Evolutionary conservation across 1,140 invertebrate species (phyloP), one percentile per base, ranked within the genome.

Genomic region (Drosophila pachea): DNA sequence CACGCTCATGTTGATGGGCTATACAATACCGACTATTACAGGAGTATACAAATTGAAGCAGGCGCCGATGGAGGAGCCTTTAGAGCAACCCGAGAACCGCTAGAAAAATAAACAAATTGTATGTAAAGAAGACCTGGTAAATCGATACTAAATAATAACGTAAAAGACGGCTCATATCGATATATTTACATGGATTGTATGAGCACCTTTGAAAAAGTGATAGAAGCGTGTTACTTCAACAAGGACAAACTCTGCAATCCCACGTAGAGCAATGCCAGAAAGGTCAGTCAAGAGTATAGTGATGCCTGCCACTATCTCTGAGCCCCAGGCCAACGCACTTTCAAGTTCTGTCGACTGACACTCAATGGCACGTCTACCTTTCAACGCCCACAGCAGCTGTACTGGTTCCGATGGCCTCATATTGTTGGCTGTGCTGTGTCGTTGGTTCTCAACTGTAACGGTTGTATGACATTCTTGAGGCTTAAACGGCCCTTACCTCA

Each of bases 321-420:
- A 63, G 66, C 35, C 63, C 40, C 50, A 68, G 60, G 52, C 50
- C 66, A 68, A 68, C 66, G 66, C 50, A 68, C 66, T 68, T 53
- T 68, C 43, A 48, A 68, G 60, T 29, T 40, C 32, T 62, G 54
- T 52, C 58, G 68, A 52, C 52, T 49, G 56, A 14, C 61, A 60
- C 61, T 72, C 68, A 67, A 67, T 67, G 45, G 53, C 63, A 76
- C 59, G 42, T 61, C 56, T 45, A 71, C 53, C 29, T 38, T 45
- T 43, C 52, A 9, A 45, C 48, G 9, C 33, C 32, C 12, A 48
- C 8, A 36, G 38, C 47, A 32, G 49, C 33, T 12, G 31, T 47
- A 9, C 45, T 45, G 43, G 5, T 16, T 4, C 2, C 3, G 49
- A 5, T 5, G 47, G 22, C 22, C 11, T 32, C 4, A 12, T 9